phyloP scores from a whole-genome alignment of 1,140 invertebrate species.

The Pseudoatta argentina region DNA sequence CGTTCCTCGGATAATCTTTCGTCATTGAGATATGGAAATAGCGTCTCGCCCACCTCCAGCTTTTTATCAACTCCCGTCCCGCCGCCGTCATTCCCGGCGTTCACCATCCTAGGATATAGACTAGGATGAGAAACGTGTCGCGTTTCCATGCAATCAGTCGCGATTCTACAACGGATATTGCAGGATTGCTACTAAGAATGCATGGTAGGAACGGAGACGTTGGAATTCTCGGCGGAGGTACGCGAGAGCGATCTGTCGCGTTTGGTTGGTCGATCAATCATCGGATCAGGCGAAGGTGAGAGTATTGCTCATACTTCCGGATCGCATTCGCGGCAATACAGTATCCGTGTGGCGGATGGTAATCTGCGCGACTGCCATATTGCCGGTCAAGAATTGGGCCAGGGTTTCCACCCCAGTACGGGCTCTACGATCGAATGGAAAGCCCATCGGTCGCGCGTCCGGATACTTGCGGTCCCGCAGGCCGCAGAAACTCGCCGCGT shows the following conservation, averaged over 20 bases:
- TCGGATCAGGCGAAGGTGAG: constrained; percentile 51
- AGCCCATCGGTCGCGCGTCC: constrained; percentile 90
- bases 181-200: constrained; percentile 34
- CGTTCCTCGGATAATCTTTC: constrained; percentile 22
- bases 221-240: constrained; percentile 1
- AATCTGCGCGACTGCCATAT: constrained; percentile 82
- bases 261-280: constrained; percentile 23
- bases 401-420: constrained; percentile 77
- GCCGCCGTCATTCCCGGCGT: constrained; percentile 1
- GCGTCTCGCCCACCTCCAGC: constrained; percentile 9
- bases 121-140: constrained; percentile 27
- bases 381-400: constrained; percentile 81
- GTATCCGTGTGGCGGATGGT: constrained; percentile 66
- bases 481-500: constrained; percentile 90
- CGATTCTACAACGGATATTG: constrained; percentile 52
- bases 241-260: not conserved
- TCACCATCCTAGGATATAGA: constrained; percentile 35
- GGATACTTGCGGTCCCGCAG: constrained; percentile 89
- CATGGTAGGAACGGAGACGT: not conserved
- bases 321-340: constrained; percentile 37
- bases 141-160: constrained; percentile 31
- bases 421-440: constrained; percentile 89
- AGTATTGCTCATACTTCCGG: constrained; percentile 65
- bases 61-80: not conserved
- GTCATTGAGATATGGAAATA: constrained; percentile 52